Percentiles rank a stretch among this genome's conserved stretches.
phyloP scores from a whole-genome alignment of 1,140 invertebrate species.

The Penaeus vannamei region DNA sequence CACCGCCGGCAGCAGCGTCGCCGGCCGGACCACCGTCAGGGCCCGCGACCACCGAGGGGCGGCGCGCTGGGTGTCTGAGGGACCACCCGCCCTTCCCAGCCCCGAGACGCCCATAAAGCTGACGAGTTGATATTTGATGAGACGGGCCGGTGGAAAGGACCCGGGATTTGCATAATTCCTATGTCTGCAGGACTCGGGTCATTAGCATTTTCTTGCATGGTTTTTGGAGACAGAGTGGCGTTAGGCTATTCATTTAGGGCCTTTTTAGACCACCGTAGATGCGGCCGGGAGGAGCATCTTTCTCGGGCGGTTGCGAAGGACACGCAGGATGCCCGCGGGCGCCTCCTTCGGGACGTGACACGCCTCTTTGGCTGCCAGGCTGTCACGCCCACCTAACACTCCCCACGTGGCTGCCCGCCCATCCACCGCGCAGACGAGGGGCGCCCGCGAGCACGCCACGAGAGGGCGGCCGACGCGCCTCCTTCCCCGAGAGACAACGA shows the following conservation, averaged over 20 bases:
- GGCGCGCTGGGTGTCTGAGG: conserved; percentile 29
- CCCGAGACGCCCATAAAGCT: conserved; percentile 53
- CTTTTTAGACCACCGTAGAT: conserved; percentile 48
- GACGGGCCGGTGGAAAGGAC: conserved; percentile 48
- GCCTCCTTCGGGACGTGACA: too few relatives aligned
- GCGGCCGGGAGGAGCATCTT: too few relatives aligned
- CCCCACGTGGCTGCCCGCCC: too few relatives aligned
- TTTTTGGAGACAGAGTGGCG: conserved; percentile 56
- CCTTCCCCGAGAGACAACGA: not conserved
- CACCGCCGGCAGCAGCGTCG: not conserved
- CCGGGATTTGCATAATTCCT: conserved; percentile 58
- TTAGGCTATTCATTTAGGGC: conserved; percentile 44
- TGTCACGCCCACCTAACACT: too few relatives aligned
- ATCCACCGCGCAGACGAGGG: not conserved
- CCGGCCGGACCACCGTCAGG: conserved; percentile 28
- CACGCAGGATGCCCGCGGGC: too few relatives aligned
- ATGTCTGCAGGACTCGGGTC: conserved; percentile 39
- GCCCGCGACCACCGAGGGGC: conserved; percentile 25
- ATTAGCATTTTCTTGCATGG: conserved; percentile 60
- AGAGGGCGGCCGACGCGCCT: conserved; percentile 17
- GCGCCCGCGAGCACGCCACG: not conserved
- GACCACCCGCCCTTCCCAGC: conserved; percentile 53
- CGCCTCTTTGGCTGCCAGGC: too few relatives aligned
- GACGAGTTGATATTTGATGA: conserved; percentile 61
- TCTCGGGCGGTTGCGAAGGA: too few relatives aligned